A percentile compares a stretch with the other conserved stretches of the same genome.
Conservation (phyloP, 2,113 vertebrate genomes). For the Perca fluviatilis region DNA sequence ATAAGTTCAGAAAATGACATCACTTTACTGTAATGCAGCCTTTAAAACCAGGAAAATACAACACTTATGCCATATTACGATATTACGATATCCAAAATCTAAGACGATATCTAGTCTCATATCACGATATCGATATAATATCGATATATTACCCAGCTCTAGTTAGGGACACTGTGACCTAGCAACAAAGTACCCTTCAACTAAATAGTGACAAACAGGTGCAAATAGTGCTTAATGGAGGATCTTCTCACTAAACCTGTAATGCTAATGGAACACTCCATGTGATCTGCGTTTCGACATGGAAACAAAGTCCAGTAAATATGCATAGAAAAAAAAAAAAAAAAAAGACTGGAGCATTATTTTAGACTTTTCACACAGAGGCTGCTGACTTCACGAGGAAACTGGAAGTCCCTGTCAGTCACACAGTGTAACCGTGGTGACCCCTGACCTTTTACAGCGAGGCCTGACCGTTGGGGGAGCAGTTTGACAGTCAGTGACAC, state of each 20-base stretch:
- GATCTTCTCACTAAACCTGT: neutral
- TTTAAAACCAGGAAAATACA: no score
- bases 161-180: neutral
- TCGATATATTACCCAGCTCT: no score
- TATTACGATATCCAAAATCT: no score
- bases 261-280: neutral
- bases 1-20: no score
- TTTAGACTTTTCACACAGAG: neutral
- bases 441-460: slow-evolving; percentile 29
- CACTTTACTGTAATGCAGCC: no score
- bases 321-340: no score
- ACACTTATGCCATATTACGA: no score
- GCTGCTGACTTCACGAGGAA: no score
- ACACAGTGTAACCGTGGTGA: neutral
- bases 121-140: no score
- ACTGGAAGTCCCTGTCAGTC: slow-evolving; percentile 30
- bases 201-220: neutral
- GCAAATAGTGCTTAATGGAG: neutral
- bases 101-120: no score
- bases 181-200: neutral
- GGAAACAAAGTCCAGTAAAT: neutral
- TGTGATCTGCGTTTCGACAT: neutral
- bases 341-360: neutral
- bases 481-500: neutral
- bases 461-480: neutral